phyloP scores from a whole-genome alignment of 2,113 vertebrate genomes.

The Cavia aperea region DNA sequence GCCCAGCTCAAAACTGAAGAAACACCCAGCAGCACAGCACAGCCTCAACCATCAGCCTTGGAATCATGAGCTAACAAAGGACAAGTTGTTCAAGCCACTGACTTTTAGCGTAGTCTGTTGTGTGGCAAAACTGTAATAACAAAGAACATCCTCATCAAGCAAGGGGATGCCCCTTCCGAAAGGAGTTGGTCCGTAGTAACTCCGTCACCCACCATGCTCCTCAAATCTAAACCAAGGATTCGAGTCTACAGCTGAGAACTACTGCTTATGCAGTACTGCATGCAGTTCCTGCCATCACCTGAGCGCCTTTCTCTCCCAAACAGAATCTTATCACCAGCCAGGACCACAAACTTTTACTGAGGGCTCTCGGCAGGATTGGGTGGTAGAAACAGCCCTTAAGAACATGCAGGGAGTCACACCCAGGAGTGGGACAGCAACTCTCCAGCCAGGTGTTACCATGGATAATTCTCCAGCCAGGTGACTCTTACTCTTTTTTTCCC shows the following conservation, averaged over 20 bases:
- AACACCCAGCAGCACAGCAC: not conserved
- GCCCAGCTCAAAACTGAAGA: not conserved
- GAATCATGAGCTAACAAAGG: not conserved
- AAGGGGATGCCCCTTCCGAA: not conserved
- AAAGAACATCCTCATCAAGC: not conserved
- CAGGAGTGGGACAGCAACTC: not conserved
- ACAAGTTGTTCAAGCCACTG: not conserved
- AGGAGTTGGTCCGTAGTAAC: not conserved
- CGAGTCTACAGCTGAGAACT: not conserved
- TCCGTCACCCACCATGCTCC: not conserved
- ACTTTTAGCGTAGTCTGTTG: not conserved
- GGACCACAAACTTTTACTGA: not conserved
- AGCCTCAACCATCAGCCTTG: not conserved
- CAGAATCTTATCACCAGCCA: not conserved
- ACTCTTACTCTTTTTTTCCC: not conserved
- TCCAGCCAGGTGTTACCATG: not conserved
- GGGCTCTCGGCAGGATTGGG: not conserved
- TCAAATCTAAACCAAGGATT: not conserved
- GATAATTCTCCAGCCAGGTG: not conserved
- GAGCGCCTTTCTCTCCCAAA: not conserved
- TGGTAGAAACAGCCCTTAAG: not conserved
- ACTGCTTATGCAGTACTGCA: not conserved
- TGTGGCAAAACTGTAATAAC: rapidly evolving
- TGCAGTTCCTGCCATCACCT: not conserved
- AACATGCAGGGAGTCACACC: not conserved